Evolutionary conservation across 2,797 vertebrate species (phyloP).

Genomic region (Cercopithecus mitis): DNA sequence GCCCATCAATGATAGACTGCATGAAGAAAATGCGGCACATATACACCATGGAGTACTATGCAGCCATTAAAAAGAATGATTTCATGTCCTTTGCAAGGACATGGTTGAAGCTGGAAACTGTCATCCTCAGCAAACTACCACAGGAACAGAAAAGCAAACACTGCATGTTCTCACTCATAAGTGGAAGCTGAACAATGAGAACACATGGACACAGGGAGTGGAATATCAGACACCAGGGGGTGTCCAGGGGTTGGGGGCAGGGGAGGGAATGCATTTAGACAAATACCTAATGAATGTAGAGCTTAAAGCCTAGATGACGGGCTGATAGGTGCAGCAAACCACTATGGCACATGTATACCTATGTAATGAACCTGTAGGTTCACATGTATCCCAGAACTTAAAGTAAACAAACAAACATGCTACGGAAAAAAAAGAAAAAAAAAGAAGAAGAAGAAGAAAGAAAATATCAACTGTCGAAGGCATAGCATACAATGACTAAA

Average conservation of each 20-base stretch:
- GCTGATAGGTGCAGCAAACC: not conserved
- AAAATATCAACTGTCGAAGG: slow-evolving; percentile 23
- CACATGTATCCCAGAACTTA: not conserved
- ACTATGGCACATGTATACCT: not conserved
- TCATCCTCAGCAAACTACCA: not conserved
- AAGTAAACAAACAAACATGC: too few species aligned
- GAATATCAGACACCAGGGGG: not conserved
- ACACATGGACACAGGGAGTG: not conserved
- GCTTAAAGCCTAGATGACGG: not conserved
- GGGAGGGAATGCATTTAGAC: not conserved
- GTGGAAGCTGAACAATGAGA: not conserved
- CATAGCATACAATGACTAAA: not conserved
- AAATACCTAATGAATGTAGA: not conserved
- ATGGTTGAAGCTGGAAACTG: not conserved
- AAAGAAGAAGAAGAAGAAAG: not conserved
- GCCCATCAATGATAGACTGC: not conserved
- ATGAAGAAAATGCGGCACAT: not conserved
- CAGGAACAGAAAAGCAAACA: not conserved
- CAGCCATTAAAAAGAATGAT: not conserved
- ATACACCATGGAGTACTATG: not conserved
- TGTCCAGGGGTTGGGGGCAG: not conserved
- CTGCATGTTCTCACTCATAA: not conserved
- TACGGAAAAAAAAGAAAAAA: too few species aligned
- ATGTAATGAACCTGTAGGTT: not conserved
- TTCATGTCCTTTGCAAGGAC: not conserved